phyloP scores from a whole-genome alignment of 2,113 vertebrate genomes.

The Syngnathus typhle region DNA sequence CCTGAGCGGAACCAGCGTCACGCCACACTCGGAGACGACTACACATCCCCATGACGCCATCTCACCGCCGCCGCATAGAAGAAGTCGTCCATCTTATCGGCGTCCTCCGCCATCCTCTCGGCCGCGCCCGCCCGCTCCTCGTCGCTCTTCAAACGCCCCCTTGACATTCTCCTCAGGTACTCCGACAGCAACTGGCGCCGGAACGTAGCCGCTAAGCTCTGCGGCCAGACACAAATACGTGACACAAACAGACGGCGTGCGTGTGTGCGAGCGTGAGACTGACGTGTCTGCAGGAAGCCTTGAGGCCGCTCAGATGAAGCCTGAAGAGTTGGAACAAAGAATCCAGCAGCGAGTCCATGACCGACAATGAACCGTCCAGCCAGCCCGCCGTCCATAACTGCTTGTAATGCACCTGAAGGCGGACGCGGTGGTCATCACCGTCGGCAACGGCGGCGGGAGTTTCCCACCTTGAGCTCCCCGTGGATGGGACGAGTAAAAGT shows the following conservation, averaged over 20 bases:
- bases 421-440: background rate
- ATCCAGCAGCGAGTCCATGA: slow-evolving; percentile 65
- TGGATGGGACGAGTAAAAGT: slow-evolving; percentile 60
- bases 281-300: slow-evolving; percentile 67
- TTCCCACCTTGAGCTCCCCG: background rate
- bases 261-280: slow-evolving; percentile 39
- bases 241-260: background rate
- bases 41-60: background rate
- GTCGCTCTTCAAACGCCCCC: slow-evolving; percentile 62
- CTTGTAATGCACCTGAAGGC: slow-evolving; percentile 68
- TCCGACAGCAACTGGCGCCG: slow-evolving; percentile 68
- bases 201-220: slow-evolving; percentile 68
- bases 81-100: slow-evolving; percentile 61
- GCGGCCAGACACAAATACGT: background rate
- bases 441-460: background rate
- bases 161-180: slow-evolving; percentile 76
- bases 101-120: slow-evolving; percentile 57
- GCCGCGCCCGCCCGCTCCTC: slow-evolving; percentile 75
- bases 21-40: background rate
- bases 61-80: slow-evolving; percentile 71
- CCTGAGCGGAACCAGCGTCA: slow-evolving; percentile 31
- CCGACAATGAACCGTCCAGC: slow-evolving; percentile 54
- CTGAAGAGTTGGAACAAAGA: slow-evolving; percentile 47
- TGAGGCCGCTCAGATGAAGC: slow-evolving; percentile 57
- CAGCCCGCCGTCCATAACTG: slow-evolving; percentile 74